These are phyloP conservation scores for Moxostoma hubbsi DNA, from an alignment of 2,797 vertebrate species.

Conservation along the genomic window DNA sequence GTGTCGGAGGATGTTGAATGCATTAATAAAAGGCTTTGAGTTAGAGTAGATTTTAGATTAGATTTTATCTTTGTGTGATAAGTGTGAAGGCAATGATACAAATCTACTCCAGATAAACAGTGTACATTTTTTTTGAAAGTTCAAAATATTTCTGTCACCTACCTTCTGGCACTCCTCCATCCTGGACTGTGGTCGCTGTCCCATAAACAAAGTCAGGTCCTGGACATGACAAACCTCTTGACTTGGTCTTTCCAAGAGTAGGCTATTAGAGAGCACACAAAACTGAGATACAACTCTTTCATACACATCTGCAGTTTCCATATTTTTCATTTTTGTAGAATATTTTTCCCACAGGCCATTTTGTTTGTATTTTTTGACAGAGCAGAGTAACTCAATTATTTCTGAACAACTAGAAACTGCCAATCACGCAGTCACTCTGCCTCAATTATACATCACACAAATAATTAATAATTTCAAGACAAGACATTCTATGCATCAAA, in stretches of 20 bases:
- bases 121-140: neutral
- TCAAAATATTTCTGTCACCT: constrained; percentile 2
- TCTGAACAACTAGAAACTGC: constrained; percentile 34
- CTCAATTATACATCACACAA: constrained; percentile 21
- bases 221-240: constrained; percentile 74
- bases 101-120: neutral
- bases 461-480: constrained; percentile 32
- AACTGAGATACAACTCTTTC: neutral
- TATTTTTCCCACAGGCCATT: neutral
- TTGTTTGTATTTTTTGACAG: constrained; percentile 19
- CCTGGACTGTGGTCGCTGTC: constrained; percentile 63
- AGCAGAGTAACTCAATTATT: constrained; percentile 24
- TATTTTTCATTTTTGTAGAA: neutral
- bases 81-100: neutral
- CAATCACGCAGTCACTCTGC: constrained; percentile 29
- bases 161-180: constrained; percentile 86
- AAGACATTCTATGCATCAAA: constrained; percentile 24
- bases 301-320: neutral
- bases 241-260: constrained; percentile 76
- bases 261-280: constrained; percentile 58
- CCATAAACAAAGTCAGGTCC: constrained; percentile 80
- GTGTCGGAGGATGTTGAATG: neutral
- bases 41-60: neutral
- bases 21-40: constrained; percentile 42
- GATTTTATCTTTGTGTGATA: too few relatives aligned